Conservation (phyloP, 2,797 vertebrate species). For the Danio jaintianensis region DNA sequence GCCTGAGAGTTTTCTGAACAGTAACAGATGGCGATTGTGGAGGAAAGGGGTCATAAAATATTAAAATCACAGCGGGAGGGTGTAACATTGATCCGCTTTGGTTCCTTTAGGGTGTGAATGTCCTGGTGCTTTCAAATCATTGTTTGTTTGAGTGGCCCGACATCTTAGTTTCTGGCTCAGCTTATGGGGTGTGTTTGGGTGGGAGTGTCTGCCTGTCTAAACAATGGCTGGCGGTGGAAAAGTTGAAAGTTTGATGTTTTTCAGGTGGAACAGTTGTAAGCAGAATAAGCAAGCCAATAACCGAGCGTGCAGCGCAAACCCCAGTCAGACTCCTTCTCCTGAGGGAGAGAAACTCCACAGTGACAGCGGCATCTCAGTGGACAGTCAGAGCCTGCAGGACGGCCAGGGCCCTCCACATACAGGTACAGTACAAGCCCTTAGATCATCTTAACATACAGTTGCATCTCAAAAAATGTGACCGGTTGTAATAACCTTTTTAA, state of each 20-base stretch:
- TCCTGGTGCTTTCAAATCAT: neutral
- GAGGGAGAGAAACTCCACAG: conserved; percentile 98
- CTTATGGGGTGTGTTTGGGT: neutral
- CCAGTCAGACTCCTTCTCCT: conserved; percentile 91
- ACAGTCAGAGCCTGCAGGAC: conserved; percentile 94
- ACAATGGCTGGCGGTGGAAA: neutral
- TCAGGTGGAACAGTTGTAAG: conserved; percentile 97
- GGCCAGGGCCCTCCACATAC: conserved; percentile 82
- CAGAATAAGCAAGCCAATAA: conserved; percentile 96
- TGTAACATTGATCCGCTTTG: conserved; percentile 54
- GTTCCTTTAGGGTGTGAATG: conserved; percentile 18
- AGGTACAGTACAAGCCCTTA: conserved; percentile 71
- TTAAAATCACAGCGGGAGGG: conserved; percentile 44
- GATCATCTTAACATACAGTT: too few relatives aligned
- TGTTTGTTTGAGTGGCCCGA: neutral
- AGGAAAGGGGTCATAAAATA: conserved; percentile 54
- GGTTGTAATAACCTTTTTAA: too few relatives aligned
- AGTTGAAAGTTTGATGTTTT: neutral
- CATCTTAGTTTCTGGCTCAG: neutral
- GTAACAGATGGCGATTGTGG: neutral
- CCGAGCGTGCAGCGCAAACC: conserved; percentile 77
- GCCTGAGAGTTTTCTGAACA: neutral
- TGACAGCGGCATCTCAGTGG: conserved; percentile 96
- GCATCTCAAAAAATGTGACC: too few relatives aligned
- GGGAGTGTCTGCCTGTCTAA: neutral